A percentile compares a stretch with the other conserved stretches of the same genome.
These are phyloP conservation scores for Edolisoma coerulescens DNA, from an alignment of 2,113 vertebrate species.

Conservation along the genomic window DNA sequence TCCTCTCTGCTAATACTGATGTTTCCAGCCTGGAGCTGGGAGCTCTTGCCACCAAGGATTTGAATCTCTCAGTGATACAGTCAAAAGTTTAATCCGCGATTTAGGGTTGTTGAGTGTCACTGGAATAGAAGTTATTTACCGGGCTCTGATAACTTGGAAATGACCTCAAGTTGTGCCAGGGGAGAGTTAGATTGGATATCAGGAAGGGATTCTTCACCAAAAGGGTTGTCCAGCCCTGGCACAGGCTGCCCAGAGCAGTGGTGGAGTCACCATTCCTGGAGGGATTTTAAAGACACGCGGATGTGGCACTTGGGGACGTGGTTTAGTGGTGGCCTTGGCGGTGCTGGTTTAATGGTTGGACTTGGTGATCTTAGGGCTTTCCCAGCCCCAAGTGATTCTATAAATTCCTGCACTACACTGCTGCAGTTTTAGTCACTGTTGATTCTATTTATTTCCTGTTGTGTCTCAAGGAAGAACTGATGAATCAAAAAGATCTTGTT, in stretches of 20 bases:
- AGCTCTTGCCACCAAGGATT: background rate
- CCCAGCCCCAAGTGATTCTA: background rate
- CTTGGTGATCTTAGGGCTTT: background rate
- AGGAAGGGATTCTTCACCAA: background rate
- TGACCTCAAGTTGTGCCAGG: background rate
- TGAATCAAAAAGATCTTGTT: background rate
- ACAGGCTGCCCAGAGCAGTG: background rate
- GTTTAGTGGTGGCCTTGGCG: background rate
- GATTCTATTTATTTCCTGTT: background rate
- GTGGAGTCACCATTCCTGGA: background rate
- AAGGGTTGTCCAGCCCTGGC: background rate
- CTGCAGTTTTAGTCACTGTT: background rate
- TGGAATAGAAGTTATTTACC: background rate
- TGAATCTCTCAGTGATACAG: background rate
- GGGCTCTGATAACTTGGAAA: background rate
- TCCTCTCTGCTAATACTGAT: background rate
- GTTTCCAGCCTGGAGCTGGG: background rate
- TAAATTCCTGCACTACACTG: background rate
- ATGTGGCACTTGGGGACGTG: background rate
- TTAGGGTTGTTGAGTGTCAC: background rate
- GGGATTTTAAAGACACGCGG: background rate
- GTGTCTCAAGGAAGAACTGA: background rate
- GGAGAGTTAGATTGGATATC: background rate
- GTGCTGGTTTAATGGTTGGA: background rate
- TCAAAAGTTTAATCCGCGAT: slow-evolving; percentile 13